These are phyloP conservation scores for Myioborus miniatus DNA, from an alignment of 2,797 vertebrate genomes.

Conservation along the genomic window DNA sequence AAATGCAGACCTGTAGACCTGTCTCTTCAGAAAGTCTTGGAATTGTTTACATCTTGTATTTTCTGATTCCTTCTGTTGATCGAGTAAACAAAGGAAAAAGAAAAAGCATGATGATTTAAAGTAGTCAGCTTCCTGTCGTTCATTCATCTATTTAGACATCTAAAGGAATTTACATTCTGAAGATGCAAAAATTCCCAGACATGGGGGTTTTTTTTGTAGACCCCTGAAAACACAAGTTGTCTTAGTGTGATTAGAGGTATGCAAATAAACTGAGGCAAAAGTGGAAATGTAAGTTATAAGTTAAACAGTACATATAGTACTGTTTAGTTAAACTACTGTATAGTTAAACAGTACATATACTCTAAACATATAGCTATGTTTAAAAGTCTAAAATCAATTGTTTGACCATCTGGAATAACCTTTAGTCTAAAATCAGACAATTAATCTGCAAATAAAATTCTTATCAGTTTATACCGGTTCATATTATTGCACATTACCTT, in stretches of 20 bases:
- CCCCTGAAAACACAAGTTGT: background rate
- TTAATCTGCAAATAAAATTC: background rate
- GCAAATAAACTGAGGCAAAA: background rate
- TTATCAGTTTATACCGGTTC: background rate
- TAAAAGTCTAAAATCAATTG: background rate
- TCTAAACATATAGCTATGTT: background rate
- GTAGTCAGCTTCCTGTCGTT: background rate
- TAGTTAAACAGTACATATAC: background rate
- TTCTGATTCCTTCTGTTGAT: background rate
- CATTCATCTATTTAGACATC: background rate
- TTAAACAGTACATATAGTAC: background rate
- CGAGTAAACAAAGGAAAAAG: background rate
- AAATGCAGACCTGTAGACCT: background rate
- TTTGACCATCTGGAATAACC: background rate
- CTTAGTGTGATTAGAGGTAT: background rate
- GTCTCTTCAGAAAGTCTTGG: background rate
- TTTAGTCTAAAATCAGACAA: background rate
- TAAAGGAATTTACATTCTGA: background rate
- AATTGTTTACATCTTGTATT: background rate
- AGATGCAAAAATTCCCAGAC: background rate
- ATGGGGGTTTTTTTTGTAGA: background rate
- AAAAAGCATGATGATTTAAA: background rate
- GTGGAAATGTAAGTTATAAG: background rate
- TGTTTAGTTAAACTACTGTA: too few species aligned
- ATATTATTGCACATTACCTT: background rate